These are phyloP conservation scores for Cebus imitator DNA, from an alignment of 2,113 vertebrate genomes.

Conservation along the genomic window DNA sequence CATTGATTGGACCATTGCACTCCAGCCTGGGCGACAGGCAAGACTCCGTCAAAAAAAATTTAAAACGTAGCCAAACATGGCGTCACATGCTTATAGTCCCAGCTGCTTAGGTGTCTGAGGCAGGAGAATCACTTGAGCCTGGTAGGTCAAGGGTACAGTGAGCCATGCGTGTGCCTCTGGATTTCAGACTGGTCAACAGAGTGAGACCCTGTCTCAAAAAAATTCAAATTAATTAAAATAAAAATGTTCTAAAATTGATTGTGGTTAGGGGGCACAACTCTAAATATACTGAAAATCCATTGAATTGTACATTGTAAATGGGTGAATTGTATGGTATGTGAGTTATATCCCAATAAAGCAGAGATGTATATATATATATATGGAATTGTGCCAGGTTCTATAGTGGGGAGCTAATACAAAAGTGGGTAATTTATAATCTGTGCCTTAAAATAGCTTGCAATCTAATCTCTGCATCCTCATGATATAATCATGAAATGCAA, in stretches of 20 bases:
- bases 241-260: constrained; percentile 20
- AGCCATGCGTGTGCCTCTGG: not conserved
- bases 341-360: not conserved
- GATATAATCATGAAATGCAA: constrained; percentile 23
- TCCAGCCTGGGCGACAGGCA: no score
- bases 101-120: not conserved
- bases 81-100: not conserved
- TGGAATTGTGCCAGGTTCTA: not conserved
- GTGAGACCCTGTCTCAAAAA: not conserved
- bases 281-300: not conserved
- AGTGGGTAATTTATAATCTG: not conserved
- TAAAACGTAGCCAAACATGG: not conserved
- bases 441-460: not conserved
- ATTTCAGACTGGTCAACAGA: not conserved
- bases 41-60: not conserved
- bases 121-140: not conserved
- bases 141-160: not conserved
- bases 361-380: not conserved
- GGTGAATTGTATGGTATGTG: not conserved
- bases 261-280: not conserved
- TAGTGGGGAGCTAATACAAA: not conserved
- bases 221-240: not conserved
- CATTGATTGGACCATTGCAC: no score
- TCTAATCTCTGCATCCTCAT: not conserved
- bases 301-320: not conserved